phyloP scores from a whole-genome alignment of 2,797 vertebrate genomes.

The Phylloscopus collybita region DNA sequence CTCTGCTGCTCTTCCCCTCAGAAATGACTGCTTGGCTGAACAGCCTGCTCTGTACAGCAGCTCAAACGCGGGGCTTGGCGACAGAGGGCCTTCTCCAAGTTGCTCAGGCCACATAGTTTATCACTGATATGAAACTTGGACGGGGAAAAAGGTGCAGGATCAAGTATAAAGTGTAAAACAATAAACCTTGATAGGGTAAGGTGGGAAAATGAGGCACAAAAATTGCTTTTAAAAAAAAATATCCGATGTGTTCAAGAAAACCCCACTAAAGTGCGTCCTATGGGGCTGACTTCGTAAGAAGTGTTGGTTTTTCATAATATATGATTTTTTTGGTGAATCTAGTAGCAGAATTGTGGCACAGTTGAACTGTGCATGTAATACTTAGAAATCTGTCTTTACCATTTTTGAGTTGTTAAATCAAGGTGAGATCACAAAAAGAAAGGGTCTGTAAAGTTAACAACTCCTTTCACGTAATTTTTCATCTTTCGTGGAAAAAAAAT shows the following conservation, averaged over 20 bases:
- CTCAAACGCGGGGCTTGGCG: rapidly evolving
- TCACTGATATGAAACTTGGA: background rate
- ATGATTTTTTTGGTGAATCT: background rate
- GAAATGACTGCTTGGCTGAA: background rate
- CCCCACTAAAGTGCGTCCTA: too few relatives aligned
- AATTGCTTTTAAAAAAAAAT: background rate
- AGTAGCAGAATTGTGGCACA: background rate
- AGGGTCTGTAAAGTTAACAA: background rate
- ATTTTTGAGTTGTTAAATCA: background rate
- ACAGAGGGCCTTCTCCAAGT: background rate
- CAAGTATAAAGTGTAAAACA: background rate
- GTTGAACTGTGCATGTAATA: rapidly evolving
- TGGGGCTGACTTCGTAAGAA: rapidly evolving
- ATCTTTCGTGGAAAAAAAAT: background rate
- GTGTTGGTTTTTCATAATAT: rapidly evolving
- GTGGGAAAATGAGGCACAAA: background rate
- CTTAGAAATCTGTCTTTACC: background rate
- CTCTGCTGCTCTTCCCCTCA: background rate
- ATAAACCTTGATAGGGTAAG: background rate
- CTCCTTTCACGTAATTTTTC: background rate
- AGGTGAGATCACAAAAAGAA: background rate
- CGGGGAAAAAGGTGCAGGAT: background rate
- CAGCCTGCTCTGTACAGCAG: rapidly evolving
- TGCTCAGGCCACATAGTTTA: rapidly evolving
- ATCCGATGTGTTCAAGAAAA: background rate